Evolutionary conservation across 2,797 vertebrate species (phyloP).

Genomic region (Pithecia hirsuta): DNA sequence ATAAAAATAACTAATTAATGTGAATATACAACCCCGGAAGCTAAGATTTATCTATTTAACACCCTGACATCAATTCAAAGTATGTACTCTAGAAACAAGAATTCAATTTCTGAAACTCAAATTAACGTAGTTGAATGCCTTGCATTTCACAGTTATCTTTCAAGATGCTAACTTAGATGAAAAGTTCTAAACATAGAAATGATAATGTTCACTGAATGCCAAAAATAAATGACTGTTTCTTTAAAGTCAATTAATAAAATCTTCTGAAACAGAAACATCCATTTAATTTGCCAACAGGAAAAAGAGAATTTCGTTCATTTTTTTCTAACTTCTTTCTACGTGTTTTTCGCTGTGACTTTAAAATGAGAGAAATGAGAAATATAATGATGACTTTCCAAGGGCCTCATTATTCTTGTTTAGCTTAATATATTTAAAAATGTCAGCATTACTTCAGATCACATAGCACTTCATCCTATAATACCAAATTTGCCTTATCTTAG

Average conservation of each 20-base stretch:
- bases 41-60: conserved; percentile 25
- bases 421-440: not conserved
- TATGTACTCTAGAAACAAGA: not conserved
- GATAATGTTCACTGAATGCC: not conserved
- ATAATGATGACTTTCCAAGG: conserved; percentile 18
- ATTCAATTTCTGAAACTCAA: conserved; percentile 12
- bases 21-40: not conserved
- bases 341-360: not conserved
- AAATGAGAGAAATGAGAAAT: not conserved
- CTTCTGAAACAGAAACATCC: not conserved
- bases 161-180: not conserved
- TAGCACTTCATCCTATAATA: conserved; percentile 8
- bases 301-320: not conserved
- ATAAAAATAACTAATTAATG: not conserved
- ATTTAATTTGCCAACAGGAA: not conserved
- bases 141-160: not conserved
- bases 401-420: not conserved
- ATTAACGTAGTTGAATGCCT: not conserved
- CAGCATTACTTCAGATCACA: conserved; percentile 30
- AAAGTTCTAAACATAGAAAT: not conserved
- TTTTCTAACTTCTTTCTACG: not conserved
- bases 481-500: conserved; percentile 4
- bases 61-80: not conserved
- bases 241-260: conserved; percentile 33
- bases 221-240: not conserved